Evolutionary conservation across 2,888 invertebrate genomes (phyloP), one percentile per base, ranked within the genome.

Genomic region (Epirrhoe tristata): DNA sequence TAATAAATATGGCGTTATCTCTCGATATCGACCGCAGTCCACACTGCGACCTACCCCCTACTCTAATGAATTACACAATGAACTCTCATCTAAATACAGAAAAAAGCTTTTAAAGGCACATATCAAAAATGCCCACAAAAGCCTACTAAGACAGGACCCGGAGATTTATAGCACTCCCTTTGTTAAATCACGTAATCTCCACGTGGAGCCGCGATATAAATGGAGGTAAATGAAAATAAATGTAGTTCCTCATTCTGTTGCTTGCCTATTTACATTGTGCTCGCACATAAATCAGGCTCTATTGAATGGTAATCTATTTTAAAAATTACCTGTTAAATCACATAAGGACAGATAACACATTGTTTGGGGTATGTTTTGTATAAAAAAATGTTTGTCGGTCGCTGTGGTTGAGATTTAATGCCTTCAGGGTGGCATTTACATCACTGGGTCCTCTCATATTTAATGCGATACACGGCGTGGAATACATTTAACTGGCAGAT

Each of bases 81-180:
- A 93, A 91, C 87, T 90, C 93, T 93, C 93, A 93, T 93, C 93
- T 93, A 91, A 93, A 93, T 93, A 93, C 93, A 93, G 91, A 93
- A 93, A 93, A 93, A 93, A 93, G 93, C 93, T 93, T 93, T 93
- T 93, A 93, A 92, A 93, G 90, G 93, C 93, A 93, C 93, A 93
- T 91, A 93, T 93, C 93, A 93, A 93, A 93, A 93, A 92, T 93
- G 85, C 92, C 90, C 90, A 93, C 93, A 91, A 91, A 89, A 91
- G 93, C 93, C 92, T 93, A 90, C 93, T 93, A 93, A 93, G 93
- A 93, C 93, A 91, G 91, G 90, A 88, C 88, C 83, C 78, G 77
- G 84, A 89, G 91, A 93, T 93, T 93, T 93, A 93, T 93, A 83
- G 85, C 88, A 81, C 87, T 86, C 87, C 91, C 89, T 93, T 93